Conservation (phyloP, 30 jellyfish, hydroid and myxozoan species). For the Aurelia sp. region DNA sequence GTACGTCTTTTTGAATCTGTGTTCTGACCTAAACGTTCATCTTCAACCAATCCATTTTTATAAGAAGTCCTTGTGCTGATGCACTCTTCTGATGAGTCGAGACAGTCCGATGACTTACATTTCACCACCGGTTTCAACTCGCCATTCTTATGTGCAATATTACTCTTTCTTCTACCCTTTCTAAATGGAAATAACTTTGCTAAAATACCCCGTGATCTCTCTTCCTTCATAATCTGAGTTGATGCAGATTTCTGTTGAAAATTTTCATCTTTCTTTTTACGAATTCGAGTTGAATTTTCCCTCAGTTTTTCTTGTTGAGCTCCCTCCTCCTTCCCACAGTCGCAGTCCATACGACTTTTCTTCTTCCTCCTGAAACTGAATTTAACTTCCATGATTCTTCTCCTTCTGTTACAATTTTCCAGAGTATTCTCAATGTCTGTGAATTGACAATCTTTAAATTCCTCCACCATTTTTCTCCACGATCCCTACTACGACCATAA, state of each 20-base stretch:
- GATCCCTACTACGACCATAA: background rate
- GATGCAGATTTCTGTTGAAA: background rate
- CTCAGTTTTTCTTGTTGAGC: background rate
- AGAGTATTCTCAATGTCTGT: background rate
- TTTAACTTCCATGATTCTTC: slow-evolving; percentile 53
- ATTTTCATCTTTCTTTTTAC: background rate
- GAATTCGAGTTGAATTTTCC: background rate
- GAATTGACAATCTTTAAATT: background rate
- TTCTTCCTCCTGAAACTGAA: slow-evolving; percentile 63
- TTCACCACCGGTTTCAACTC: slow-evolving; percentile 2
- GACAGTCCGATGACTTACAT: slow-evolving; percentile 8
- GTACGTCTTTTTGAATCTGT: background rate
- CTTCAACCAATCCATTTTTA: background rate
- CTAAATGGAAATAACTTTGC: slow-evolving; percentile 21
- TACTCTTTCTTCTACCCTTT: slow-evolving; percentile 12
- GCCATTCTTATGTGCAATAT: background rate
- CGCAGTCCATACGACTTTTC: slow-evolving; percentile 55
- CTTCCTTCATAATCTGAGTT: slow-evolving; percentile 23
- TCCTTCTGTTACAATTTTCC: slow-evolving; percentile 22
- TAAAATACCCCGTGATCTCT: slow-evolving; percentile 19
- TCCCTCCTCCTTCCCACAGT: slow-evolving; percentile 4
- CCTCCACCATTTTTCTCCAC: slow-evolving; percentile 6
- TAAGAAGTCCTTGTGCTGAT: background rate
- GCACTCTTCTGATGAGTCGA: background rate
- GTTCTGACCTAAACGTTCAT: background rate